phyloP scores from a whole-genome alignment of 2,888 invertebrate genomes.

The Liodrosophila aerea region DNA sequence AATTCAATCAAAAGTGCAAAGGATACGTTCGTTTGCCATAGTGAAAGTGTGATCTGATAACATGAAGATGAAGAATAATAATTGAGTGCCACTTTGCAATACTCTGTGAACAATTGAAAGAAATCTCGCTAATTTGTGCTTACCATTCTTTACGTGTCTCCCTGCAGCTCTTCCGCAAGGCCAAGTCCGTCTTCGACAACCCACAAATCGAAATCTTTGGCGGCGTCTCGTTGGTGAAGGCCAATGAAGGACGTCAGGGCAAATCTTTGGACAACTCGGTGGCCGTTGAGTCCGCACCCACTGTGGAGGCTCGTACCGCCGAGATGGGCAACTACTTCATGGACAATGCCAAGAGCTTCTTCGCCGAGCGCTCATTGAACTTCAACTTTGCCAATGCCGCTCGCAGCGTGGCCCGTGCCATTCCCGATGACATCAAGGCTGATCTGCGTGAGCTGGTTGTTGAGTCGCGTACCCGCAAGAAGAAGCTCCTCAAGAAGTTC shows the following conservation, averaged over 20 bases:
- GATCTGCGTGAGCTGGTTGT: conserved; percentile 84
- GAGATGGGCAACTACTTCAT: conserved; percentile 85
- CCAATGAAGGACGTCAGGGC: conserved; percentile 81
- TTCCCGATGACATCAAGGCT: conserved; percentile 84
- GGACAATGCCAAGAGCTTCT: conserved; percentile 84
- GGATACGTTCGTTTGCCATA: conserved; percentile 39
- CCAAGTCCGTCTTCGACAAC: conserved; percentile 85
- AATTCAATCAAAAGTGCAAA: conserved; percentile 29
- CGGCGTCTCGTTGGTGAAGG: conserved; percentile 84
- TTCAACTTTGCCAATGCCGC: conserved; percentile 83
- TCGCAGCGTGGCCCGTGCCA: conserved; percentile 83
- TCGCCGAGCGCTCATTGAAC: conserved; percentile 84
- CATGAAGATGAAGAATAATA: conserved; percentile 33
- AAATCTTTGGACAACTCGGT: conserved; percentile 83
- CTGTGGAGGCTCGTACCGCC: conserved; percentile 84
- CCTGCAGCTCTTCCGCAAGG: conserved; percentile 84
- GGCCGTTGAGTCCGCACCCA: conserved; percentile 83
- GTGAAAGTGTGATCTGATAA: conserved; percentile 56
- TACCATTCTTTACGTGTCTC: conserved; percentile 23
- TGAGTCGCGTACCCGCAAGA: conserved; percentile 85
- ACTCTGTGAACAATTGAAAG: conserved; percentile 30
- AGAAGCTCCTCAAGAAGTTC: conserved; percentile 84
- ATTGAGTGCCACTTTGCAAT: conserved; percentile 19
- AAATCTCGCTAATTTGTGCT: conserved; percentile 43
- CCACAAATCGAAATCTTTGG: conserved; percentile 84